These are phyloP conservation scores for Odontamblyopus rebecca DNA, from an alignment of 2,797 vertebrate species.

Conservation along the genomic window DNA sequence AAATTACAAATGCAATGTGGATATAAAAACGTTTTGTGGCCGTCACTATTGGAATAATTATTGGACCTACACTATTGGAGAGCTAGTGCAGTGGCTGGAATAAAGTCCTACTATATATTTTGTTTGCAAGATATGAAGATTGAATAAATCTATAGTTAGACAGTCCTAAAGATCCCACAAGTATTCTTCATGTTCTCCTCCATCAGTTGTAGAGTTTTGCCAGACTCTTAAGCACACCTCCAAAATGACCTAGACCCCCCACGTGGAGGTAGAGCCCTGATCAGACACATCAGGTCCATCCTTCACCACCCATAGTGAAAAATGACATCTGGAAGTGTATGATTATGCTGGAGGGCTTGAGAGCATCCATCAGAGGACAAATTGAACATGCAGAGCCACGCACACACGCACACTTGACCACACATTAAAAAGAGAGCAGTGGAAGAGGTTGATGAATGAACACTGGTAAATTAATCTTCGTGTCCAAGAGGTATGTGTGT, in stretches of 20 bases:
- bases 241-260: conserved; percentile 64
- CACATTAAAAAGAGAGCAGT: conserved; percentile 57
- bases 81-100: too few relatives aligned
- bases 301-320: conserved; percentile 71
- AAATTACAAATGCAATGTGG: too few relatives aligned
- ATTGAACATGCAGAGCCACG: conserved; percentile 25
- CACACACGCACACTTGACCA: conserved; percentile 36
- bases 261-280: conserved; percentile 53
- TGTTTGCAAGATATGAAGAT: too few relatives aligned
- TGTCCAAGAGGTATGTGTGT: conserved; percentile 36
- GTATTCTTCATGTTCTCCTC: conserved; percentile 21
- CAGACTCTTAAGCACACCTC: conserved; percentile 34
- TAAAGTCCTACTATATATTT: too few relatives aligned
- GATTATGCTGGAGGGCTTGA: conserved; percentile 67
- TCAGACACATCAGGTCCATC: conserved; percentile 65
- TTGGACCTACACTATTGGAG: too few relatives aligned
- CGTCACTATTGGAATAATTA: too few relatives aligned
- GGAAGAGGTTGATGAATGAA: conserved; percentile 71
- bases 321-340: conserved; percentile 72
- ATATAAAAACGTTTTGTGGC: too few relatives aligned
- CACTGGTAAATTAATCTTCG: conserved; percentile 67
- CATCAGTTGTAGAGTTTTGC: conserved; percentile 33
- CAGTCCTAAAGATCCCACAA: neutral
- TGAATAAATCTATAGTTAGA: conserved; percentile 12
- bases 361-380: conserved; percentile 64